Percentiles rank a stretch among this genome's conserved stretches.
phyloP scores from a whole-genome alignment of 1,140 invertebrate genomes.

The Eueides isabella region DNA sequence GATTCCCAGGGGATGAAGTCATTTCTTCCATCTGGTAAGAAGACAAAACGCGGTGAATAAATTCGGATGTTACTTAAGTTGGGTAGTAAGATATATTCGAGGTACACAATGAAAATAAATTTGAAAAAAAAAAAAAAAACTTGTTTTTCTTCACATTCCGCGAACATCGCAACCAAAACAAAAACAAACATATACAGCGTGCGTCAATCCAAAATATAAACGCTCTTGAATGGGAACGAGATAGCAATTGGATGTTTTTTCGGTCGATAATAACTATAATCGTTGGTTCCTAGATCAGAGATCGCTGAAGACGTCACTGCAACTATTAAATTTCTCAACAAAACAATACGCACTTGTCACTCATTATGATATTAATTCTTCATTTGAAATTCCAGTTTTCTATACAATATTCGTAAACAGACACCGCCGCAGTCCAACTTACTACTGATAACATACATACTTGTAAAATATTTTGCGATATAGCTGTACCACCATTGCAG shows the following conservation, averaged over 20 bases:
- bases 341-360: slow-evolving; percentile 1
- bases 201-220: slow-evolving; percentile 5
- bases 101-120: neutral
- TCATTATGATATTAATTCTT: neutral
- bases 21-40: neutral
- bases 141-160: neutral
- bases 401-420: neutral
- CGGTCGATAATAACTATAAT: neutral
- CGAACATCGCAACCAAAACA: neutral
- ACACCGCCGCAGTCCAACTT: neutral
- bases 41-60: neutral
- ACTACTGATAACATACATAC: neutral
- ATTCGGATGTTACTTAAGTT: no score
- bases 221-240: slow-evolving; percentile 8
- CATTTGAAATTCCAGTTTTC: neutral
- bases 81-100: no score
- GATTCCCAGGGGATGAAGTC: no score
- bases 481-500: neutral
- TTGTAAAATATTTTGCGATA: neutral
- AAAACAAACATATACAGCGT: slow-evolving; percentile 3
- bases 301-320: neutral
- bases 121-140: neutral
- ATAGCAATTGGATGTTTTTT: neutral
- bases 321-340: neutral
- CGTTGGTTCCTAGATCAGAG: neutral